Conservation (phyloP, 2,888 invertebrate genomes). For the Drosophila demipolita region DNA sequence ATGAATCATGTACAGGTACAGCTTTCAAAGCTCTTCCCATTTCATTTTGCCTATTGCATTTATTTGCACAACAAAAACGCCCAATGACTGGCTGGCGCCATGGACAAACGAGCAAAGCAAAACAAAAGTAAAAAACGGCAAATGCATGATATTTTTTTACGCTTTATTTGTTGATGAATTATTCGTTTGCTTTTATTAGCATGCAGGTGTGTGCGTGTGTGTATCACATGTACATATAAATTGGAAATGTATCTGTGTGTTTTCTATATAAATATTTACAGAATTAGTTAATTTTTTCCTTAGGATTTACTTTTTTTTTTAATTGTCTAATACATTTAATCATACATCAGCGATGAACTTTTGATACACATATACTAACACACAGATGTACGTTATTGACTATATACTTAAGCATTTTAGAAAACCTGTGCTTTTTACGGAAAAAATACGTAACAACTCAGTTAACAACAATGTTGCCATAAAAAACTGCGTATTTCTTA, state of each 20-base stretch:
- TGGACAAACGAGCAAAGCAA: slow-evolving; percentile 3
- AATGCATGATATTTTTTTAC: not conserved
- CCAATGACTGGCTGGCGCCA: slow-evolving; percentile 25
- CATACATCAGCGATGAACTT: not conserved
- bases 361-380: not conserved
- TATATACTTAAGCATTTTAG: not conserved
- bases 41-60: slow-evolving; percentile 42
- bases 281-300: not conserved
- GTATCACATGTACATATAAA: not conserved
- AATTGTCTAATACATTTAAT: not conserved
- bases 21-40: slow-evolving; percentile 32
- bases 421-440: not conserved
- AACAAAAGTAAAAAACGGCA: not conserved
- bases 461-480: slow-evolving; percentile 44
- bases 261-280: not conserved
- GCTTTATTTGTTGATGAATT: not conserved
- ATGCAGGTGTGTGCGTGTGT: not conserved
- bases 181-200: not conserved
- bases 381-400: not conserved
- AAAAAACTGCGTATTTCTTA: slow-evolving; percentile 20
- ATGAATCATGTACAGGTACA: not conserved
- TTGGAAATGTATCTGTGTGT: not conserved
- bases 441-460: slow-evolving; percentile 24
- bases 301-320: not conserved
- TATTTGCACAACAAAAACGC: slow-evolving; percentile 15